phyloP scores from a whole-genome alignment of 2,113 vertebrate genomes.

The Trachemys scripta region DNA sequence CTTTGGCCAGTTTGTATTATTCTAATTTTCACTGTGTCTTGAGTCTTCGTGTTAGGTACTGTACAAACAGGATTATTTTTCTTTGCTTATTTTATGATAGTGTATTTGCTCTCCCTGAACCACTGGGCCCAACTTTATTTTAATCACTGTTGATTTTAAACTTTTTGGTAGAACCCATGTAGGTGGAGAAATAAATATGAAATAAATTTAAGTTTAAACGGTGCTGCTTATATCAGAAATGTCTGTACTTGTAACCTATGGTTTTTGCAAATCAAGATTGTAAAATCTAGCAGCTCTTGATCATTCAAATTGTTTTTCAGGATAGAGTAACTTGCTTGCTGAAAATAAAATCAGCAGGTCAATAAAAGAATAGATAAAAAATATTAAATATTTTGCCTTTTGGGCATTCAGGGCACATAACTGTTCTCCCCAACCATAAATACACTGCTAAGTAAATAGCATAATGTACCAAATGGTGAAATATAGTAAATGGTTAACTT shows the following conservation, averaged over 20 bases:
- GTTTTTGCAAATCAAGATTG: constrained; percentile 17
- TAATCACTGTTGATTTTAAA: background rate
- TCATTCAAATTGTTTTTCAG: constrained; percentile 29
- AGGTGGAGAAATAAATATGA: background rate
- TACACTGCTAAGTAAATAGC: background rate
- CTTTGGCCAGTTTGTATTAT: background rate
- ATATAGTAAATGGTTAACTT: background rate
- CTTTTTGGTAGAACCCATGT: background rate
- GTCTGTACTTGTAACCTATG: constrained; percentile 54
- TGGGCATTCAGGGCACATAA: background rate
- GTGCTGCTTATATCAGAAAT: constrained; percentile 30
- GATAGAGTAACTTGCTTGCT: constrained; percentile 11
- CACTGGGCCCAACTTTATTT: background rate
- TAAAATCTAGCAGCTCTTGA: constrained; percentile 16
- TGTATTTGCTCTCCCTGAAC: background rate
- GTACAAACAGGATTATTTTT: background rate
- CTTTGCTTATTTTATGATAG: background rate
- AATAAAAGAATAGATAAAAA: background rate
- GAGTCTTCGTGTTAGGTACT: background rate
- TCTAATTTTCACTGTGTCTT: background rate
- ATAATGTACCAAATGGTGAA: background rate
- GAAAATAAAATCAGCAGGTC: background rate
- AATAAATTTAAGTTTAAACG: constrained; percentile 34
- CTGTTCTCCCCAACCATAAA: background rate
- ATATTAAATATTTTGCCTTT: background rate